Percentiles rank a stretch among this genome's conserved stretches.
Conservation (phyloP, 1,140 invertebrate species). For the Halyomorpha halys region DNA sequence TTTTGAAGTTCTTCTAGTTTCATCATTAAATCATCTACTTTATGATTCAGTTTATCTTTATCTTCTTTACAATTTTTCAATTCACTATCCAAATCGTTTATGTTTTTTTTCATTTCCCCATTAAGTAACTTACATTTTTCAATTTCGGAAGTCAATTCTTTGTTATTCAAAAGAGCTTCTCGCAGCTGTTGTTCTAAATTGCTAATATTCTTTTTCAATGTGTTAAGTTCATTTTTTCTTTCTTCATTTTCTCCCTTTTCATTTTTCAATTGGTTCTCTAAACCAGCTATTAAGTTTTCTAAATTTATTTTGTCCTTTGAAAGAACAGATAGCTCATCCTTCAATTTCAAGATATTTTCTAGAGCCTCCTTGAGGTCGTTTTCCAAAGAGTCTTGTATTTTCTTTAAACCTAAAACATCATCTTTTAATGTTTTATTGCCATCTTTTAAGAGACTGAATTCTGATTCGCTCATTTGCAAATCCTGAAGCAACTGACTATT, state of each 20-base stretch:
- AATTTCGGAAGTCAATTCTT: not conserved
- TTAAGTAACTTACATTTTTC: not conserved
- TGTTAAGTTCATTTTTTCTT: conserved; percentile 21
- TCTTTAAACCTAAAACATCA: conserved; percentile 17
- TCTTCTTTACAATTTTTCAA: not conserved
- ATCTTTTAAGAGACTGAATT: conserved; percentile 5
- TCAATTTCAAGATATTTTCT: not conserved
- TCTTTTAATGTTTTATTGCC: conserved; percentile 13
- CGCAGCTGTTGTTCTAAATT: not conserved
- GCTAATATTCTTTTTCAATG: not conserved
- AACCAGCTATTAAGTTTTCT: conserved; percentile 17
- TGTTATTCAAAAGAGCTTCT: not conserved
- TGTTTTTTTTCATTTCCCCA: conserved; percentile 1
- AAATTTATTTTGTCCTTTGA: conserved; percentile 11
- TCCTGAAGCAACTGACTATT: not conserved
- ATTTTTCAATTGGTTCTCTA: conserved; percentile 19
- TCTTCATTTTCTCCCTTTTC: conserved; percentile 19
- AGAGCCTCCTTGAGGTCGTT: not conserved
- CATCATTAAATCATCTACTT: not conserved
- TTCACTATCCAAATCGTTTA: conserved; percentile 1
- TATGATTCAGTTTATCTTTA: conserved; percentile 1
- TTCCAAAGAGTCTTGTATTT: conserved; percentile 15
- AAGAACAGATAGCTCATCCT: conserved; percentile 2
- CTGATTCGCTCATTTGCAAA: conserved; percentile 3
- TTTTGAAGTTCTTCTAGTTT: conserved; percentile 3